Base-by-base conservation (phyloP, 2,888 invertebrate species). In the Scaptomyza flava region DNA sequence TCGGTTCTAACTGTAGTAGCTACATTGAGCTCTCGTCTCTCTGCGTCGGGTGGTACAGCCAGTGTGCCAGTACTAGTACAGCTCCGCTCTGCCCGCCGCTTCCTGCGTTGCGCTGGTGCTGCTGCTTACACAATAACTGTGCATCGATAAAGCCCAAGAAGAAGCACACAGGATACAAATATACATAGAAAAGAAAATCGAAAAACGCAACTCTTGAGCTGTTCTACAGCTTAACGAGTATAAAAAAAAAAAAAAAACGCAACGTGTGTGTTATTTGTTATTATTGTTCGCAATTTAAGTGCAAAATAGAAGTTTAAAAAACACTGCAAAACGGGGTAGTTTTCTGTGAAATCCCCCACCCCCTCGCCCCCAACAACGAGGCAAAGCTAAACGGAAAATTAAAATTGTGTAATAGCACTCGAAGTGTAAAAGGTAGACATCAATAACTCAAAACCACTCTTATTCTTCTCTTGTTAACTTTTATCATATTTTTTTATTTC, bases 121-220 rank as follows among this genome's bases (percentile, higher is more conserved):
- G 89, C 78, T 71, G 77, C 90, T 89, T 90, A 89, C 83, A 89
- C 89, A 89, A 89, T 85, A 90, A 84, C 87, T 84, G 89, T 85
- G 89, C 84, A 81, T 84, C 82, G 81, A 87, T 83, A 77, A 85
- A 84, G 67, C 61, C 85, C 30, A 89, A 86, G 87, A 88, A 77
- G 77, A 89, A 87, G 86, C 73, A 89, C 74, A 72, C 81, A 81
- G 81, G 81, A 81, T 83, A 83, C 77, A 50, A 79, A 57, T 56
- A 74, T 54, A 65, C 23, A 71, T 46, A 67, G 17, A 67, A 42
- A 68, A 51, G 68, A n/a, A 51, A 41, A 36, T 34, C 41, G 36
- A 52, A 68, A 45, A 53, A 48, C 27, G 20, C 66, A 77, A 68
- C 80, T 80, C 80, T 78, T 79, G 77, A 77, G 81, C 80, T 82